Base-by-base conservation (phyloP, 1,140 invertebrate genomes). In the Triops cancriformis region DNA sequence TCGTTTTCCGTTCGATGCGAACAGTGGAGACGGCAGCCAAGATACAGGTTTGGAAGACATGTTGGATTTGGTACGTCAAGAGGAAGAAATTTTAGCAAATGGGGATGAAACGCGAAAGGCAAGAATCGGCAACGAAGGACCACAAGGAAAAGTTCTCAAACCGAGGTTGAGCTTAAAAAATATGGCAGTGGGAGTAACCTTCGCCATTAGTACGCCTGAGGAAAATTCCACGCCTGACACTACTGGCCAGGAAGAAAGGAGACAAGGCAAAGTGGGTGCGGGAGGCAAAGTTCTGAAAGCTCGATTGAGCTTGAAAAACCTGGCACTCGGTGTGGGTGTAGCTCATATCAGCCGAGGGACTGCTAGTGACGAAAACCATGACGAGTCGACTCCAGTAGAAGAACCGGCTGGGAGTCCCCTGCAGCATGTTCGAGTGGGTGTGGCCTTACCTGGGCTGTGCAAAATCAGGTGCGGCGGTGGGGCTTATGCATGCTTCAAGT, bases 381-480 rank as follows among this genome's bases (percentile, higher is more conserved):
- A 64, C 14, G 51, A 64, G 18, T 9, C 14, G 51, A 64, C 14
- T n/a, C 51, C 51, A 10, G 14, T 23, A 1, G 51, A 23, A 64
- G 51, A 64, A 64, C 10, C n/a, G 6, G 23, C 14, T 14, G 51
- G 10, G 51, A 23, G 10, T 18, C 51, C 51, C 18, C 18, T 64
- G 23, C 51, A 64, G 51, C 51, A 64, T 64, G 51, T 64, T 6
- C n/a, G 51, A 23, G 51, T 64, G 51, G 51, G 51, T 14, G 51
- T 64, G 51, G 51, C 51, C 18, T 64, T 64, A 23, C 51, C 51
- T 64, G 51, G 51, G 51, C 51, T 64, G 14, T 64, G 51, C 51
- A 64, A 64, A 64, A n/a, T 64, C 51, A 64, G 51, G 51, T 64
- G 51, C 51, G 51, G 51, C 18, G 51, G n/a, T n/a, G 51, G 51